Percentiles rank a stretch among this genome's conserved stretches.
These are phyloP conservation scores for Struthidea cinerea DNA, from an alignment of 2,113 vertebrate genomes.

Conservation along the genomic window DNA sequence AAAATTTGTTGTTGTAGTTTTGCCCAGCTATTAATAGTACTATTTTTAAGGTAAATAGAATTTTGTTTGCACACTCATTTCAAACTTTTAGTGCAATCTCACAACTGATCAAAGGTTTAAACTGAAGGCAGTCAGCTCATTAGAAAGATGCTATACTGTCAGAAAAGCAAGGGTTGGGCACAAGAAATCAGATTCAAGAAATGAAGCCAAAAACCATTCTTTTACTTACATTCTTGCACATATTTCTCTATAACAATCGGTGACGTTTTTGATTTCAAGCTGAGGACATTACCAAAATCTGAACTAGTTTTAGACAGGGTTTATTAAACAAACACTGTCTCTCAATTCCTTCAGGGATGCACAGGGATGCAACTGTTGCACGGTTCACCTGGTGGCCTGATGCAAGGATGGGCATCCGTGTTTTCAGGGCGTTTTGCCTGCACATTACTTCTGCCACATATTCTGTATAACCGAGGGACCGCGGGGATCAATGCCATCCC, in stretches of 20 bases:
- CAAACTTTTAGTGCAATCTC: background rate
- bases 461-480: fast-evolving
- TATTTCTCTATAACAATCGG: background rate
- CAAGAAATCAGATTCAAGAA: background rate
- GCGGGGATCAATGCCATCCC: background rate
- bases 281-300: background rate
- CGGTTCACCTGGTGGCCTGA: background rate
- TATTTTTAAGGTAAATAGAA: background rate
- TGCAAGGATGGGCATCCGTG: background rate
- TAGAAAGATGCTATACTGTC: background rate
- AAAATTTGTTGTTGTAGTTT: background rate
- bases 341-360: background rate
- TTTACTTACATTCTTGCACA: fast-evolving
- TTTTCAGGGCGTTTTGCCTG: background rate
- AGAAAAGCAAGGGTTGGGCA: background rate
- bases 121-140: background rate
- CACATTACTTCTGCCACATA: background rate
- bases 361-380: background rate
- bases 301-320: background rate
- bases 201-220: background rate
- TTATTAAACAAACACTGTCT: background rate
- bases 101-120: background rate
- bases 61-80: background rate
- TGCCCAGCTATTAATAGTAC: background rate
- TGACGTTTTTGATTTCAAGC: background rate